phyloP scores from a whole-genome alignment of 2,888 invertebrate species.

The Spatulosminthurus flaviceps region DNA sequence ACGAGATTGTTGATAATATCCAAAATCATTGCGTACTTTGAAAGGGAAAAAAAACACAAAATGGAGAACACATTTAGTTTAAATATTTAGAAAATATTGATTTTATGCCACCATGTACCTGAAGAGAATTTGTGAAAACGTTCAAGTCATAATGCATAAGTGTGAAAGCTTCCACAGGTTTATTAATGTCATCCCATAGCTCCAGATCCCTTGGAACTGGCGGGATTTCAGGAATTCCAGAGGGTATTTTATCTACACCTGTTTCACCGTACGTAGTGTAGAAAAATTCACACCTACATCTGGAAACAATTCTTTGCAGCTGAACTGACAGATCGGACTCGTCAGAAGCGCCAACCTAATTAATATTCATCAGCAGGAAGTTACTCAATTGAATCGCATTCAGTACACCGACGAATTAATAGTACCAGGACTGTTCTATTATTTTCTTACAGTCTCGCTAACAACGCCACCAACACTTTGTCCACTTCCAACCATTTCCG shows the following conservation, averaged over 20 bases:
- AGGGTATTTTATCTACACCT: constrained; percentile 72
- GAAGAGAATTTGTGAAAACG: constrained; percentile 94
- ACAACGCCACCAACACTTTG: constrained; percentile 98
- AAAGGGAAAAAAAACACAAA: too few species aligned
- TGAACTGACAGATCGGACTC: constrained; percentile 68
- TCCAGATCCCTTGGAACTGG: constrained; percentile 75
- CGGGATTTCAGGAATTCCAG: constrained; percentile 73
- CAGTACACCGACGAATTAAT: too few species aligned
- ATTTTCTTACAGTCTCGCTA: constrained; percentile 79
- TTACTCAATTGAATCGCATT: neutral
- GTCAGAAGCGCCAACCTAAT: constrained; percentile 61
- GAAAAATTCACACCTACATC: constrained; percentile 98
- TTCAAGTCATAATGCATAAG: constrained; percentile 98
- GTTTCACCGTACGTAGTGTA: constrained; percentile 93
- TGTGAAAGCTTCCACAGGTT: constrained; percentile 95
- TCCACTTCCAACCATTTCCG: constrained; percentile 90
- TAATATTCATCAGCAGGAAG: constrained; percentile 18
- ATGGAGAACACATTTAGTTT: neutral
- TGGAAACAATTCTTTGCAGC: constrained; percentile 94
- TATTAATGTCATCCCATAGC: constrained; percentile 82
- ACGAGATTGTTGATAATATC: constrained; percentile 98
- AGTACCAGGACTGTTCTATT: too few species aligned
- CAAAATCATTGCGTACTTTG: constrained; percentile 91
- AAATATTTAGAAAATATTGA: neutral
- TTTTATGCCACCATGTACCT: constrained; percentile 68